Conservation (phyloP, 2,797 vertebrate species). For the Notamacropus eugenii region DNA sequence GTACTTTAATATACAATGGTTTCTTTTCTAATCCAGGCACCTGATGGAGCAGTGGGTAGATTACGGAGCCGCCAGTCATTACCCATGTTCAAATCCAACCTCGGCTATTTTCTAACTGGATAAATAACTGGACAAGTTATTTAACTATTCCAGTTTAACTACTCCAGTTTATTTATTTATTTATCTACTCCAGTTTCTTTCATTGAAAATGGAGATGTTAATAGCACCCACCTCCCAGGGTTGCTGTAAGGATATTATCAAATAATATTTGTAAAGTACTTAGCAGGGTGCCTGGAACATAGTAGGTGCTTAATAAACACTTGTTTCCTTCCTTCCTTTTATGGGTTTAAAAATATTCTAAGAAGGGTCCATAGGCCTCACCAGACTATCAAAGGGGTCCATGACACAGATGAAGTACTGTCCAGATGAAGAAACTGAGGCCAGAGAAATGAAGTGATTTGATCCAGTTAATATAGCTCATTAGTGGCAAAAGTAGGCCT, state of each 20-base stretch:
- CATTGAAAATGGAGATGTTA: not conserved
- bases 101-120: not conserved
- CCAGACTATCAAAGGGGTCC: not conserved
- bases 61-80: not conserved
- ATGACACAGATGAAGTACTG: not conserved
- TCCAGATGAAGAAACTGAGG: not conserved
- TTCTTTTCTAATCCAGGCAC: too few species aligned
- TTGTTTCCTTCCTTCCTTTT: not conserved
- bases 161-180: not conserved
- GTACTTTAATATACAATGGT: too few species aligned
- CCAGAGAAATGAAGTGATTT: not conserved
- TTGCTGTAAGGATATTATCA: not conserved
- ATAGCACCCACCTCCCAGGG: not conserved
- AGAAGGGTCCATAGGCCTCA: not conserved
- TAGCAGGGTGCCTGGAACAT: not conserved
- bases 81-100: not conserved
- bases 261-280: not conserved
- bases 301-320: not conserved
- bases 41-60: not conserved
- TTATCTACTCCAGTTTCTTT: not conserved
- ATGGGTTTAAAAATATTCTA: not conserved
- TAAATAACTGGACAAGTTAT: not conserved
- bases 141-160: not conserved
- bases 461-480: not conserved
- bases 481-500: not conserved